Percentiles rank a stretch among this genome's conserved stretches.
These are phyloP conservation scores for Holothuria leucospilota DNA, from an alignment of 53 echinoderm and acorn worm genomes.

Conservation along the genomic window DNA sequence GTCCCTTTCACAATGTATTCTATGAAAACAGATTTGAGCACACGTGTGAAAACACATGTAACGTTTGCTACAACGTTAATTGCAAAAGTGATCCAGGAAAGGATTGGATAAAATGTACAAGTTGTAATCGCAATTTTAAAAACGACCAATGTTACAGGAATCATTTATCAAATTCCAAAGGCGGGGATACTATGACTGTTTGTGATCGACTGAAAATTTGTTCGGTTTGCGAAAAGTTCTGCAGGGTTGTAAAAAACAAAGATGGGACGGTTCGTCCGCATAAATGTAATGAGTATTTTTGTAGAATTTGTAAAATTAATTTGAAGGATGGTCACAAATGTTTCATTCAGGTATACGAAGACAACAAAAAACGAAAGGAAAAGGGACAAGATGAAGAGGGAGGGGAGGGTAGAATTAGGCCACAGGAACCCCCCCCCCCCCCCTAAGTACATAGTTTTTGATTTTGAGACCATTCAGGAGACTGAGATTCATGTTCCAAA, in stretches of 20 bases:
- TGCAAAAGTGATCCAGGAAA: no score
- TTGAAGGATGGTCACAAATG: no score
- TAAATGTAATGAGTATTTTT: neutral
- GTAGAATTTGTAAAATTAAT: neutral
- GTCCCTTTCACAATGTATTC: no score
- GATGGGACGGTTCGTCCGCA: conserved; percentile 38
- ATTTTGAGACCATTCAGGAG: no score
- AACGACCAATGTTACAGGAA: no score
- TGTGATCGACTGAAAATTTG: conserved; percentile 35
- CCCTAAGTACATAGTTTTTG: neutral
- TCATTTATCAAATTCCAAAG: no score
- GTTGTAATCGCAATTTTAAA: conserved; percentile 65
- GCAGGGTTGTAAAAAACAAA: no score
- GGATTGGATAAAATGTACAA: neutral
- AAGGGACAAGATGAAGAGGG: neutral
- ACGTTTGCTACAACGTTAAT: no score
- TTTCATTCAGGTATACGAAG: neutral
- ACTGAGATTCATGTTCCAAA: no score
- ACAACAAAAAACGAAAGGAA: neutral
- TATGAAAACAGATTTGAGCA: no score
- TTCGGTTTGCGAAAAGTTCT: no score
- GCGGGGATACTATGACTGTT: neutral
- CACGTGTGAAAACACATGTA: conserved; percentile 57
- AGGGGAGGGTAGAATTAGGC: no score
- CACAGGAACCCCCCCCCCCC: neutral